A percentile compares a stretch with the other conserved stretches of the same genome.
Evolutionary conservation across 1,140 invertebrate species (phyloP).

Genomic region (Solenopsis fugax): DNA sequence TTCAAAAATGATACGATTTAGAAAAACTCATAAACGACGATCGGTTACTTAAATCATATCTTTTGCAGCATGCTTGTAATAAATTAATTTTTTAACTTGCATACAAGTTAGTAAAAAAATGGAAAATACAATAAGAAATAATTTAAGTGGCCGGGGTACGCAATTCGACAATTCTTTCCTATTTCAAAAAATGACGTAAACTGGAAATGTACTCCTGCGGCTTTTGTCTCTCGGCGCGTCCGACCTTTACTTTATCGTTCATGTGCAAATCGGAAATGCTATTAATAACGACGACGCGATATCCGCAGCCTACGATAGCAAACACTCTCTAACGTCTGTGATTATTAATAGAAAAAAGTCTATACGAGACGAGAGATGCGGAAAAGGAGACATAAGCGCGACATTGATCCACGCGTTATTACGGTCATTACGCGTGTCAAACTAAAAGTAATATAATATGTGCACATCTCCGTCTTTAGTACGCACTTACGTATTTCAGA

Average conservation of each 20-base stretch:
- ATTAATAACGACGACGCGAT: slow-evolving; percentile 45
- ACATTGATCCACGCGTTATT: slow-evolving; percentile 28
- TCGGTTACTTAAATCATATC: too few relatives aligned
- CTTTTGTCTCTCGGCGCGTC: background rate
- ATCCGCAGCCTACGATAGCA: slow-evolving; percentile 23
- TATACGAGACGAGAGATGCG: background rate
- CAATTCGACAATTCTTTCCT: too few relatives aligned
- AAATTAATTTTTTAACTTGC: too few relatives aligned
- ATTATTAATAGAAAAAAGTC: slow-evolving; percentile 42
- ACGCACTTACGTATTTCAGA: background rate
- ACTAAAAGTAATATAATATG: slow-evolving; percentile 31
- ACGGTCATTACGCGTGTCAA: slow-evolving; percentile 22
- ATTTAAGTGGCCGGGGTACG: too few relatives aligned
- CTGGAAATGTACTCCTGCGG: background rate
- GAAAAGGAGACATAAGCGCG: slow-evolving; percentile 11
- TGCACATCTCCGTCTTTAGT: slow-evolving; percentile 17
- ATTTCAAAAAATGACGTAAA: background rate
- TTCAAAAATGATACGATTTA: too few relatives aligned
- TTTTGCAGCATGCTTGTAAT: too few relatives aligned
- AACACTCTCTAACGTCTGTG: slow-evolving; percentile 22
- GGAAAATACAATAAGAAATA: too few relatives aligned
- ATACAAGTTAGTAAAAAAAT: too few relatives aligned
- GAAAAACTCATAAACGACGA: too few relatives aligned
- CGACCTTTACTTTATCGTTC: slow-evolving; percentile 26
- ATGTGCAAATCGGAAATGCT: slow-evolving; percentile 6